Conservation (phyloP, 1,140 invertebrate genomes). For the Lepidurus arcticus region DNA sequence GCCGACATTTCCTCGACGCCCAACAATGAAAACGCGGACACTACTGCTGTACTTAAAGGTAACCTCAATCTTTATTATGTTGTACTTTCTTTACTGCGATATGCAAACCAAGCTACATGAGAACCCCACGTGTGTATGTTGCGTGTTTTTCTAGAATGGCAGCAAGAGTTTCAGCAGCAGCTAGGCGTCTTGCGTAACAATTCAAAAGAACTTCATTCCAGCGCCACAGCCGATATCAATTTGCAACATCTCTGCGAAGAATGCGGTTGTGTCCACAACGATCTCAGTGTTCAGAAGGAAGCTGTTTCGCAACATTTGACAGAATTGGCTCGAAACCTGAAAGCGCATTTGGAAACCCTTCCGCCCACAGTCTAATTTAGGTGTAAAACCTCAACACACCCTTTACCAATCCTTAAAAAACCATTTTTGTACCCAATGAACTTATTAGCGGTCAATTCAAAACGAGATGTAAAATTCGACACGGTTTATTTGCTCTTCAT, state of each 20-base stretch:
- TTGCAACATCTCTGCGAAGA: not conserved
- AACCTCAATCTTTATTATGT: too few species aligned
- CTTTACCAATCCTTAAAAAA: too few species aligned
- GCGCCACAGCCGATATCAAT: not conserved
- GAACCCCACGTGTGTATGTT: too few species aligned
- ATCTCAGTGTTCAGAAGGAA: not conserved
- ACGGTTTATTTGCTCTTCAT: too few species aligned
- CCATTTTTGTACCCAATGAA: not conserved
- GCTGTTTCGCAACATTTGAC: not conserved
- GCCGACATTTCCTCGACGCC: too few species aligned
- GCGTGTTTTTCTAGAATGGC: not conserved
- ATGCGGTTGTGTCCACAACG: not conserved
- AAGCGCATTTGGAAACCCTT: not conserved
- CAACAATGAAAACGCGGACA: too few species aligned
- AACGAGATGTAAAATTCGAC: not conserved
- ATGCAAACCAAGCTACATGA: too few species aligned
- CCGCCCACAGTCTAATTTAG: not conserved
- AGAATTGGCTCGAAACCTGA: not conserved
- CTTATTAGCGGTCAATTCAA: not conserved
- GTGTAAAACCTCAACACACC: too few species aligned
- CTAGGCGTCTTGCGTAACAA: not conserved
- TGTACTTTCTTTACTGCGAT: too few species aligned
- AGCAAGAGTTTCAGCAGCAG: not conserved
- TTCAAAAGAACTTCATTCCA: not conserved
- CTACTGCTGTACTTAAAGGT: too few species aligned